These are phyloP conservation scores for Parascotia fuliginaria DNA, from an alignment of 2,888 invertebrate species.

Conservation along the genomic window DNA sequence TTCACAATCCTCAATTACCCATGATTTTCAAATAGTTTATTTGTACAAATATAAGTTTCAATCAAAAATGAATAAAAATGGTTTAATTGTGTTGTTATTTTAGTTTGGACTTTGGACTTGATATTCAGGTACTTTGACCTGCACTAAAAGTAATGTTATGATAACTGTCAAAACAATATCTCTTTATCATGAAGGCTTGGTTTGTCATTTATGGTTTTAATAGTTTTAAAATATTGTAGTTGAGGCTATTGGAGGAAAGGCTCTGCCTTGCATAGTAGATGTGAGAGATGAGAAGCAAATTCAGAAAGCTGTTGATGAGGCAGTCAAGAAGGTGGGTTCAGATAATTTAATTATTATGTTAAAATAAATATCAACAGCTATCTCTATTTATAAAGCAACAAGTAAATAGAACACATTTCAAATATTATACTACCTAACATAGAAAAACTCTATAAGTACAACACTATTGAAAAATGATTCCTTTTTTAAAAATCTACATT, in stretches of 20 bases:
- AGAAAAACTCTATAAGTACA: no score
- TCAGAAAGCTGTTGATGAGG: slow-evolving; percentile 89
- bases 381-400: no score
- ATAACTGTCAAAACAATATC: slow-evolving; percentile 11
- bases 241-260: slow-evolving; percentile 94
- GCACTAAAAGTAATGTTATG: slow-evolving; percentile 20
- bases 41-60: slow-evolving; percentile 7
- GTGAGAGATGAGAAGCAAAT: slow-evolving; percentile 93
- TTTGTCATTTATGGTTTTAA: no score
- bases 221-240: slow-evolving; percentile 82
- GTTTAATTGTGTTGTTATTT: slow-evolving; percentile 27
- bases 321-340: slow-evolving; percentile 88
- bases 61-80: slow-evolving; percentile 18
- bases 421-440: no score
- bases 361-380: no score
- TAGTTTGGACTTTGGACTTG: slow-evolving; percentile 65
- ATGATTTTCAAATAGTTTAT: neutral
- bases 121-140: slow-evolving; percentile 31
- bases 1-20: neutral
- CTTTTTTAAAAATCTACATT: no score
- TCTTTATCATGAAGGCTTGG: neutral
- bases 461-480: no score
- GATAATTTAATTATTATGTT: no score
- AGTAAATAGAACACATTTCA: no score
- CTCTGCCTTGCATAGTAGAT: slow-evolving; percentile 94